These are phyloP conservation scores for Oncopodura yosiiana DNA, from an alignment of 1,140 invertebrate genomes.

Conservation along the genomic window DNA sequence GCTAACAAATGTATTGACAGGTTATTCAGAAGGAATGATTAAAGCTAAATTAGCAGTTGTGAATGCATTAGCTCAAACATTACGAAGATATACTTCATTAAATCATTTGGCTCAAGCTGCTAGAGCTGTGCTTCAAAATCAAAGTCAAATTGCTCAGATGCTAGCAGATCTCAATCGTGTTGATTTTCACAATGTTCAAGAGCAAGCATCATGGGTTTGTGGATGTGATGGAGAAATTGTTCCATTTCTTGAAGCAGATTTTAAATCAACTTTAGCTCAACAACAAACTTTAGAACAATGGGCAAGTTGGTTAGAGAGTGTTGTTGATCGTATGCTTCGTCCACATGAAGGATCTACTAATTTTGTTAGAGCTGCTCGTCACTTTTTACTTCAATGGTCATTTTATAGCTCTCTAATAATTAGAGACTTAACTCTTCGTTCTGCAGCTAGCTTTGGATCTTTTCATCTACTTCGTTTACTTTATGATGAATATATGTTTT, in stretches of 20 bases:
- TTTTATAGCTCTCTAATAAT: slow-evolving; percentile 98
- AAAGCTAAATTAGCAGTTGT: slow-evolving; percentile 73
- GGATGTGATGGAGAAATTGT: slow-evolving; percentile 83
- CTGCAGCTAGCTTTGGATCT: slow-evolving; percentile 94
- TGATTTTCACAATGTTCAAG: slow-evolving; percentile 93
- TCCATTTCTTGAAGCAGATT: slow-evolving; percentile 78
- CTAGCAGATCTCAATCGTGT: slow-evolving; percentile 89
- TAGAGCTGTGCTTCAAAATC: slow-evolving; percentile 86
- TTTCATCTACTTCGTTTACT: slow-evolving; percentile 95
- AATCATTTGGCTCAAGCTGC: slow-evolving; percentile 95
- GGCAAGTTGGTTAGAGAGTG: slow-evolving; percentile 91
- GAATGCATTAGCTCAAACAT: slow-evolving; percentile 82
- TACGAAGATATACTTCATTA: slow-evolving; percentile 90
- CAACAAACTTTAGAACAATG: slow-evolving; percentile 92
- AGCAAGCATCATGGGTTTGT: slow-evolving; percentile 95
- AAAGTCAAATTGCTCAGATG: slow-evolving; percentile 92
- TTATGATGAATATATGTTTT: slow-evolving; percentile 99
- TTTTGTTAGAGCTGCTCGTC: slow-evolving; percentile 80
- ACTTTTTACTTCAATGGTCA: slow-evolving; percentile 97
- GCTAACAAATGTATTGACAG: slow-evolving; percentile 73
- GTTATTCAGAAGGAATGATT: slow-evolving; percentile 70
- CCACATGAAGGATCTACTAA: slow-evolving; percentile 73
- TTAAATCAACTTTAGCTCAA: slow-evolving; percentile 83
- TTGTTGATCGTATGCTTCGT: slow-evolving; percentile 61
- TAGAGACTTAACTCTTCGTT: slow-evolving; percentile 83